Evolutionary conservation across 2,113 vertebrate species (phyloP).

Genomic region (Rutilus rutilus): DNA sequence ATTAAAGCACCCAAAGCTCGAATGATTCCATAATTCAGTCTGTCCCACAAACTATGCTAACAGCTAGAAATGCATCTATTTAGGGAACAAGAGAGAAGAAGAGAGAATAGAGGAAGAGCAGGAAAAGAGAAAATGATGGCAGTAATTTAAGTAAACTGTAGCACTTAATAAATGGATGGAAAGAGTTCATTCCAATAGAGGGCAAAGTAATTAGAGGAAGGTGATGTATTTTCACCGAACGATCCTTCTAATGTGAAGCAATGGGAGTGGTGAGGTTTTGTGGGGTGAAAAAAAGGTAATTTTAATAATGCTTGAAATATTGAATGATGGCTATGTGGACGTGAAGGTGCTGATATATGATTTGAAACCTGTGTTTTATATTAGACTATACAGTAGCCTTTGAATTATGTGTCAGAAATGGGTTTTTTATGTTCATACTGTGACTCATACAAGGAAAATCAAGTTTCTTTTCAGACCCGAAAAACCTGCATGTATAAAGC

Average conservation of each 20-base stretch:
- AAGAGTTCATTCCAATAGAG: constrained; percentile 34
- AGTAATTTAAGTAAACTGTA: constrained; percentile 10
- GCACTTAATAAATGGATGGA: constrained; percentile 20
- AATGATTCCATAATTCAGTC: constrained; percentile 28
- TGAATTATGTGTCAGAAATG: background rate
- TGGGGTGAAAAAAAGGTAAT: background rate
- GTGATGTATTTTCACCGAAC: constrained; percentile 42
- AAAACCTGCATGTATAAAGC: background rate
- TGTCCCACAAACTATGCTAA: constrained; percentile 33
- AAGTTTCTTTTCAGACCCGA: constrained; percentile 1
- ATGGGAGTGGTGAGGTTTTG: constrained; percentile 14
- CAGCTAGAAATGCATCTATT: constrained; percentile 29
- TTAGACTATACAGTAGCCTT: background rate
- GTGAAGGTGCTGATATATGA: background rate
- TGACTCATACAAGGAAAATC: background rate
- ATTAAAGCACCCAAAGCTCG: constrained; percentile 45
- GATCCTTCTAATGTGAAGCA: constrained; percentile 27
- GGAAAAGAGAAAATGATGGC: background rate
- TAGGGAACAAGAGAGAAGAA: background rate
- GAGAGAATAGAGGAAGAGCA: background rate
- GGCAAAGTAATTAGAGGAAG: constrained; percentile 30
- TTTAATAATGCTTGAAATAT: constrained; percentile 26
- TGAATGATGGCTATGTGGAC: constrained; percentile 20
- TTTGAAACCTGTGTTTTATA: background rate
- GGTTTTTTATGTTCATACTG: background rate